Percentiles rank a stretch among this genome's conserved stretches.
These are phyloP conservation scores for Stenchaetothrips biformis DNA, from an alignment of 2,888 invertebrate species.

Conservation along the genomic window DNA sequence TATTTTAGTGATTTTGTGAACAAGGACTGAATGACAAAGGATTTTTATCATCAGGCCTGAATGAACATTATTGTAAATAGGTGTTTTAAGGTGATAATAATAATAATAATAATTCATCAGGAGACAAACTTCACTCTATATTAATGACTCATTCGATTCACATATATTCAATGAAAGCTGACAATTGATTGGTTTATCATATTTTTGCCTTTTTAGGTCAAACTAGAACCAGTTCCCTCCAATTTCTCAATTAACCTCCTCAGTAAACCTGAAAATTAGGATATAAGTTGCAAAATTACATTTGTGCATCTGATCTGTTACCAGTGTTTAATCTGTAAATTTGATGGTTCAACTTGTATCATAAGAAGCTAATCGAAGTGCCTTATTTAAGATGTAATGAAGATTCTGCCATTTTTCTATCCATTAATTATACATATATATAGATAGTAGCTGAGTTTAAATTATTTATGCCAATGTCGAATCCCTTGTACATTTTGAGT, in stretches of 20 bases:
- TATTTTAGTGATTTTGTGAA: neutral
- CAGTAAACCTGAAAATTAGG: no score
- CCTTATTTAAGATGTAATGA: neutral
- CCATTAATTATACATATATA: neutral
- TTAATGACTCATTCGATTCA: no score
- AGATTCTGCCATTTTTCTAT: neutral
- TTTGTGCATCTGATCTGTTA: no score
- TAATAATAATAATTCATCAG: no score
- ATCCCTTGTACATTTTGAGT: neutral
- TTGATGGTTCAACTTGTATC: neutral
- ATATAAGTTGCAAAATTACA: no score
- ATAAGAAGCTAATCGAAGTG: neutral
- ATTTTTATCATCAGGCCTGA: neutral
- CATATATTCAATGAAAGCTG: no score
- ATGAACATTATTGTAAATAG: neutral
- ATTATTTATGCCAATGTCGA: neutral
- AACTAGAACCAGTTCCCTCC: no score
- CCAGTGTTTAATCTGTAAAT: neutral
- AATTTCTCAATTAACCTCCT: no score
- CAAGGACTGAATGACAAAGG: neutral
- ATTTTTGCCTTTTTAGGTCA: no score
- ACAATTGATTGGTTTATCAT: no score
- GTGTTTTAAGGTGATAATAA: no score
- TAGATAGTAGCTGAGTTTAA: neutral
- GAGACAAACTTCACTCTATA: no score